A percentile compares a stretch with the other conserved stretches of the same genome.
Evolutionary conservation across 2,888 invertebrate genomes (phyloP).

Genomic region (Tribolium freemani): DNA sequence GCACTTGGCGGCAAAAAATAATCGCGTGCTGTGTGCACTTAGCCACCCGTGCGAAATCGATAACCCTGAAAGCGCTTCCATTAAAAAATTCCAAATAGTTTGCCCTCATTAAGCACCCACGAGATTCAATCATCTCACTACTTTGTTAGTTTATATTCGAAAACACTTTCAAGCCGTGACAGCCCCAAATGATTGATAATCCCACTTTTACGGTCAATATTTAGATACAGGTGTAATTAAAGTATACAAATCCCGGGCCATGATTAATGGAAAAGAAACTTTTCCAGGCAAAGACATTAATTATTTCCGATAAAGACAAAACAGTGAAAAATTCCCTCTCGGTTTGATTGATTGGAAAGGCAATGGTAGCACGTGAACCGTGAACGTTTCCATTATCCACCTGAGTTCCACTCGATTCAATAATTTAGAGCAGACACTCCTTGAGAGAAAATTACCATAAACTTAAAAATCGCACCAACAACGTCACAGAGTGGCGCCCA

Average conservation of each 20-base stretch:
- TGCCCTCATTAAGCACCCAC: not conserved
- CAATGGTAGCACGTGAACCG: not conserved
- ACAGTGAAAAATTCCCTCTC: not conserved
- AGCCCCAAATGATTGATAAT: constrained; percentile 5
- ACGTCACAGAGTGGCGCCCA: constrained; percentile 2
- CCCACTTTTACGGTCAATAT: not conserved
- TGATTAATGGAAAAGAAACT: constrained; percentile 18
- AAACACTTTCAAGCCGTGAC: not conserved
- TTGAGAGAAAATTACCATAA: constrained; percentile 10
- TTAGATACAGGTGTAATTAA: not conserved
- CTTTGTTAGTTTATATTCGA: not conserved
- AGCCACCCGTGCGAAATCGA: not conserved
- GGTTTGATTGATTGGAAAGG: constrained; percentile 8
- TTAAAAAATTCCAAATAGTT: no score
- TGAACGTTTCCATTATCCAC: constrained; percentile 15
- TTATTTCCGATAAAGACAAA: constrained; percentile 10
- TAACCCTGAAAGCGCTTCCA: not conserved
- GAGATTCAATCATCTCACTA: not conserved
- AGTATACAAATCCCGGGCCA: not conserved
- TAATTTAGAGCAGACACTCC: not conserved
- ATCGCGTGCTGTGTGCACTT: not conserved
- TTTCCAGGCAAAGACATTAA: constrained; percentile 8
- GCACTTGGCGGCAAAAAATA: not conserved
- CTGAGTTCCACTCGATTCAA: constrained; percentile 2
- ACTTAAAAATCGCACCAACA: constrained; percentile 1